Evolutionary conservation across 2,888 invertebrate species (phyloP).

Genomic region (Lithophane ornitopus): DNA sequence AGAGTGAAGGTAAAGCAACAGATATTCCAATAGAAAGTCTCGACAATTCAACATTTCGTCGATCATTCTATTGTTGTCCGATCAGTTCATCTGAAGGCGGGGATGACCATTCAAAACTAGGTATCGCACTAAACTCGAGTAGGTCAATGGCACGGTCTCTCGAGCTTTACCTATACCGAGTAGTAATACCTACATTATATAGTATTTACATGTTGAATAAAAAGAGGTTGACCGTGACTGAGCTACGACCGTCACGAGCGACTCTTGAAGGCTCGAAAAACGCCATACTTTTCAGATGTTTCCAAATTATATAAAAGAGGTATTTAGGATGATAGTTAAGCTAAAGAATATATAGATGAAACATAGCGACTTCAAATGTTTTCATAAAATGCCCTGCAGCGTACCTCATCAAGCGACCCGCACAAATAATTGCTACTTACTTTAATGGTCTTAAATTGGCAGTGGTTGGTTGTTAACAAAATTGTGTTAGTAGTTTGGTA

Average conservation of each 20-base stretch:
- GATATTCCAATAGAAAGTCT: conserved; percentile 56
- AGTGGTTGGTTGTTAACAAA: conserved; percentile 14
- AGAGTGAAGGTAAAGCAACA: conserved; percentile 19
- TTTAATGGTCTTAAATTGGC: conserved; percentile 31
- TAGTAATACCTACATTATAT: neutral
- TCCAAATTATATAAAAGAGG: neutral
- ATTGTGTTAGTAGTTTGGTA: neutral
- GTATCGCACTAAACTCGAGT: conserved; percentile 53
- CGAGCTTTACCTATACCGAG: conserved; percentile 22
- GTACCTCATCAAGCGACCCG: conserved; percentile 12
- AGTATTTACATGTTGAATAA: conserved; percentile 24
- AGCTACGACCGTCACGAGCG: neutral
- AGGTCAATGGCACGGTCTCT: conserved; percentile 64
- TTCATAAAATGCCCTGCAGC: conserved; percentile 6
- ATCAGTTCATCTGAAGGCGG: conserved; percentile 61
- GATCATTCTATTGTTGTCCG: conserved; percentile 66
- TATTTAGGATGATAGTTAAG: too few relatives aligned
- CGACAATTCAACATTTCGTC: conserved; percentile 41
- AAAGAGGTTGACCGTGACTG: conserved; percentile 45
- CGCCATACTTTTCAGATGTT: conserved; percentile 3
- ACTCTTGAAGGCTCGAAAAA: conserved; percentile 18
- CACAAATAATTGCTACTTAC: conserved; percentile 9
- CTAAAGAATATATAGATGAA: neutral
- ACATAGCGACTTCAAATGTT: neutral
- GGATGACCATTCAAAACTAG: conserved; percentile 56